Base-by-base conservation (phyloP, 35 echinoderm and acorn worm species). In the Eucidaris tribuloides region DNA sequence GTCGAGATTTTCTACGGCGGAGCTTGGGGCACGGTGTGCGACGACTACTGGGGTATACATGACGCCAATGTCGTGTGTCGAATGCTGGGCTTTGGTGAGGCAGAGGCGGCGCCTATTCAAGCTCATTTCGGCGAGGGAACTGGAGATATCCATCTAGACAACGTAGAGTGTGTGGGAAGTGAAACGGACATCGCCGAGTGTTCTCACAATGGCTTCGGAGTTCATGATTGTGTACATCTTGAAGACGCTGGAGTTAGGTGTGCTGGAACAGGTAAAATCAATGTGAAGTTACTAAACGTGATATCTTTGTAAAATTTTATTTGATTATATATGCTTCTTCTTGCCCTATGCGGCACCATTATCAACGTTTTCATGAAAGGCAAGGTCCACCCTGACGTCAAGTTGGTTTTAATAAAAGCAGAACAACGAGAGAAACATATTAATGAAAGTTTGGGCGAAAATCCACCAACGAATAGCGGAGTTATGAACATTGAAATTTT, bases 21-120 rank as follows among this genome's bases (percentile, higher is more conserved):
- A 3, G 56, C 27, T 15, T 88, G 85, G 85, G 85, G 85, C 7
- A 58, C 85, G 29, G 35, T 88, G 39, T 88, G 85, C 42, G 85
- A 88, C 60, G 35, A 34, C 39, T 37, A 32, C 13, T 88, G 85
- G 85, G 77, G 65, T 61, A 5, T 65, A 4, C 29, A 50, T 9
- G 85, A 79, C 2, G 85, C 85, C 2, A 0, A 41, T 14, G 76
- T 88, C 14, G 85, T 81, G 15, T 88, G 85, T 44, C 55, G 58
- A 23, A 74, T 80, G 38, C 59, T 88, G 7, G 76, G 85, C 17
- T 79, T 46, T 42, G 29, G 44, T 14, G 38, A 35, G 35, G 60
- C 85, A 29, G 32, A 64, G 0, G 48, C 42, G 25, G 76, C 85
- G 35, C 7, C 42, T 14, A 14, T 48, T 46, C 27, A 50, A 19